These are phyloP conservation scores for Ophion slaviceki DNA, from an alignment of 2,888 invertebrate genomes.

Conservation along the genomic window DNA sequence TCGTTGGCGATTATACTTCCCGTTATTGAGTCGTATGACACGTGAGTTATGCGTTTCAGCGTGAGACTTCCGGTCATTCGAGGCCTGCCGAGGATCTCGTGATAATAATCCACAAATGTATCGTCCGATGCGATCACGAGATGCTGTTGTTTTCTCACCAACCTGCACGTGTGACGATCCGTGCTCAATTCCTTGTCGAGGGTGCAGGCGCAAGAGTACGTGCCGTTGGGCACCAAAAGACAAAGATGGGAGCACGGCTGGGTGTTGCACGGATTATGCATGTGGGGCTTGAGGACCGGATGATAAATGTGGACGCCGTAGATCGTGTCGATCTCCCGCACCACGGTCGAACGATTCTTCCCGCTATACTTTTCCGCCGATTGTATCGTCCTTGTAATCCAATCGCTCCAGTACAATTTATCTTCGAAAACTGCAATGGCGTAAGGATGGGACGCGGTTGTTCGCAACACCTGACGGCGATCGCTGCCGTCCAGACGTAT, in stretches of 20 bases:
- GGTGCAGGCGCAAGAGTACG: constrained; percentile 90
- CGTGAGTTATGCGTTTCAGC: constrained; percentile 86
- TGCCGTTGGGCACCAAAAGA: constrained; percentile 86
- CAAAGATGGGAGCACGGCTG: constrained; percentile 91
- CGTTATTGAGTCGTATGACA: constrained; percentile 87
- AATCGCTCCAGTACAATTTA: constrained; percentile 95
- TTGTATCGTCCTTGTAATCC: constrained; percentile 90
- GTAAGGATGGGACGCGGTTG: constrained; percentile 91
- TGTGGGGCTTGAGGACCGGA: constrained; percentile 86
- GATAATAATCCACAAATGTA: constrained; percentile 87
- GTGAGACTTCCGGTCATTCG: constrained; percentile 82
- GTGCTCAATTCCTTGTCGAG: constrained; percentile 87
- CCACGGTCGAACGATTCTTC: constrained; percentile 85
- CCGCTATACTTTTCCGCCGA: constrained; percentile 92
- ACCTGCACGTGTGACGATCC: constrained; percentile 86
- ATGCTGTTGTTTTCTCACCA: constrained; percentile 83
- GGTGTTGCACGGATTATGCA: constrained; percentile 86
- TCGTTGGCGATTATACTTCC: constrained; percentile 80
- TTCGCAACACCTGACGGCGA: constrained; percentile 87
- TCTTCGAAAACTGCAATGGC: constrained; percentile 95
- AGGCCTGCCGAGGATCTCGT: constrained; percentile 88
- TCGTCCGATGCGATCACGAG: constrained; percentile 86
- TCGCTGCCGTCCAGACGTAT: constrained; percentile 87
- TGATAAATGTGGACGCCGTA: constrained; percentile 91
- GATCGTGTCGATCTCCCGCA: constrained; percentile 84